Percentiles rank a stretch among this genome's conserved stretches.
These are phyloP conservation scores for Mirza zaza DNA, from an alignment of 2,113 vertebrate genomes.

Conservation along the genomic window DNA sequence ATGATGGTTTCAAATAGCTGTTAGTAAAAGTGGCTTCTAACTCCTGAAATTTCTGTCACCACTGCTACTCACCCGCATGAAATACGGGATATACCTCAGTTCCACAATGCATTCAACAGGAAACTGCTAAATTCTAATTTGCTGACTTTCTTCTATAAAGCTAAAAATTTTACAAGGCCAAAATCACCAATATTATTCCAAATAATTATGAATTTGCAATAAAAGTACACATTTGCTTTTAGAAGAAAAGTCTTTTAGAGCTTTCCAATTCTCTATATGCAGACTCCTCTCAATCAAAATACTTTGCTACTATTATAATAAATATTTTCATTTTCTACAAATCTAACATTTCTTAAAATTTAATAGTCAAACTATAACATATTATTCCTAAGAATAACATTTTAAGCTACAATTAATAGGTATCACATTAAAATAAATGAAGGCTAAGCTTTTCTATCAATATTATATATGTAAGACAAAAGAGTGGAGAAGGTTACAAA, in stretches of 20 bases:
- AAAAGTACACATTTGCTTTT: not conserved
- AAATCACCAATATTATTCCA: not conserved
- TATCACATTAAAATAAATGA: constrained; percentile 75
- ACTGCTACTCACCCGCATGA: not conserved
- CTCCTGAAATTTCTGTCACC: constrained; percentile 20
- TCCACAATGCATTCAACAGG: not conserved
- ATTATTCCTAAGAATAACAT: constrained; percentile 33
- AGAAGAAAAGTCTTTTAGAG: not conserved
- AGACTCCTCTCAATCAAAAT: not conserved
- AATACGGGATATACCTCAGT: constrained; percentile 1
- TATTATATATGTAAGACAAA: constrained; percentile 87
- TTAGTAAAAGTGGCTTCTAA: constrained; percentile 42
- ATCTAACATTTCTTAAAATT: constrained; percentile 22
- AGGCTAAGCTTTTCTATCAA: constrained; percentile 87
- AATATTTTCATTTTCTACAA: constrained; percentile 40
- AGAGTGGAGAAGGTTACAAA: constrained; percentile 87
- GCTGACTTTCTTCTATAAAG: constrained; percentile 1
- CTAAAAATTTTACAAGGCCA: not conserved
- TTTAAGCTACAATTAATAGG: constrained; percentile 68
- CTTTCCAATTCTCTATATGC: not conserved
- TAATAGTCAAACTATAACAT: not conserved
- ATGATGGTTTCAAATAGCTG: constrained; percentile 23
- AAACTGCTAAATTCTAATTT: constrained; percentile 42
- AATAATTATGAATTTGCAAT: constrained; percentile 15
- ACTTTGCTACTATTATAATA: not conserved